Base-by-base conservation (phyloP, 2,888 invertebrate genomes). In the Caenorhabditis panamensis region DNA sequence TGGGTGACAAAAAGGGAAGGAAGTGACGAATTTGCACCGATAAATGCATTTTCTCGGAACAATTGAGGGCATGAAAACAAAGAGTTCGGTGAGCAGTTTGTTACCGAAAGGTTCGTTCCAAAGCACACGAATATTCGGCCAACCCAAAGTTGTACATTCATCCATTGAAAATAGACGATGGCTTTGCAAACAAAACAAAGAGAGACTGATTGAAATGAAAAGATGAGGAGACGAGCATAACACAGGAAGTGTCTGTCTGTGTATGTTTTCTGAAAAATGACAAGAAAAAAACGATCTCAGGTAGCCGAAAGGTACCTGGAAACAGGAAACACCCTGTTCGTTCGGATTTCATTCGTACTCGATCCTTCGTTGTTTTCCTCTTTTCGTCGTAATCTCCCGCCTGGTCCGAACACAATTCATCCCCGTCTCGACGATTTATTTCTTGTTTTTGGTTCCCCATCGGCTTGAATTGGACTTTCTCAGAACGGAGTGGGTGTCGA, bases 1-100 rank as follows among this genome's bases (percentile, higher is more conserved):
- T 26, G 51, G 68, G 18, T 31, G 36, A 41, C 6, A 53, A 62
- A 71, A 71, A 56, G 56, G 72, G 58, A 72, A 63, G 72, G 58
- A 72, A 64, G 58, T 73, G 73, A 73, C 73, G 73, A 28, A 9
- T 22, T 13, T 41, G 11, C 9, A 13, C 11, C n/a, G n/a, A n/a
- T 67, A 28, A 16, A n/a, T n/a, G n/a, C n/a, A 24, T n/a, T 41
- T 54, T 41, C 13, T 18, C 36, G 36, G 44, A 67, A 18, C 20
- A 28, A n/a, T n/a, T n/a, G n/a, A n/a, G 44, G 6, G 8, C 22
- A 44, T n/a, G 11, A 11, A n/a, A 44, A 44, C 44, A 3, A 44
- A 44, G 44, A n/a, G n/a, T n/a, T n/a, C n/a, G n/a, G n/a, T n/a
- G n/a, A n/a, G n/a, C n/a, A n/a, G n/a, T n/a, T n/a, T n/a, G n/a